Conservation (phyloP, 2,797 vertebrate genomes). For the Vireo griseus region DNA sequence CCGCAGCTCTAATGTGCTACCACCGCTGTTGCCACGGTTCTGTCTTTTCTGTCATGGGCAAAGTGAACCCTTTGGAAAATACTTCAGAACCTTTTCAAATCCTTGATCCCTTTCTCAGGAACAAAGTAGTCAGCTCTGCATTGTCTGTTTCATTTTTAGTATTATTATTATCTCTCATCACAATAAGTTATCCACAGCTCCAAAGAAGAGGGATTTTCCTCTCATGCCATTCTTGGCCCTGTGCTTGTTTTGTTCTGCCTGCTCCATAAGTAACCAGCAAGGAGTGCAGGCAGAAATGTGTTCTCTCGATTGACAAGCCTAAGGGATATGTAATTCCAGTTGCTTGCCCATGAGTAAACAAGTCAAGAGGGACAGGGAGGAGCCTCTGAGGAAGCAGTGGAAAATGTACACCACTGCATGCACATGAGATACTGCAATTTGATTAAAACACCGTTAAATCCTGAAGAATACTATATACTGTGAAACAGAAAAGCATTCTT, state of each 20-base stretch:
- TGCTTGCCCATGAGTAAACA: constrained; percentile 50
- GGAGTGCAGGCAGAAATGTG: constrained; percentile 12
- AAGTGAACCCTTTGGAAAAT: not conserved
- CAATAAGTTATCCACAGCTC: not conserved
- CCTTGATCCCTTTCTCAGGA: not conserved
- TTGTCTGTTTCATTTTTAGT: constrained; percentile 22
- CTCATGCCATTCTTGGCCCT: not conserved
- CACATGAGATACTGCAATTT: not conserved
- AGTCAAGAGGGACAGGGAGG: not conserved
- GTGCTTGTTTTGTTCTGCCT: constrained; percentile 20
- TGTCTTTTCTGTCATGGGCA: not conserved
- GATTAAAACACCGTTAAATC: not conserved
- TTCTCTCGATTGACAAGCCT: not conserved
- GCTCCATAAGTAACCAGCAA: constrained; percentile 13
- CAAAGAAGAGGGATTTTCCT: not conserved
- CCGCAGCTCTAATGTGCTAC: not conserved
- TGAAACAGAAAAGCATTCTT: not conserved
- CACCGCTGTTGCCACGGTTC: rapidly evolving
- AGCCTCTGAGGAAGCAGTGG: not conserved
- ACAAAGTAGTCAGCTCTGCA: not conserved
- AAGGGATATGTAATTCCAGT: constrained; percentile 38
- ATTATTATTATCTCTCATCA: constrained; percentile 10
- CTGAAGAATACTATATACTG: not conserved
- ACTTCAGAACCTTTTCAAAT: constrained; percentile 13
- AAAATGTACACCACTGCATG: not conserved